Evolutionary conservation across 2,888 invertebrate species (phyloP).

Genomic region (Coleophora deauratella): DNA sequence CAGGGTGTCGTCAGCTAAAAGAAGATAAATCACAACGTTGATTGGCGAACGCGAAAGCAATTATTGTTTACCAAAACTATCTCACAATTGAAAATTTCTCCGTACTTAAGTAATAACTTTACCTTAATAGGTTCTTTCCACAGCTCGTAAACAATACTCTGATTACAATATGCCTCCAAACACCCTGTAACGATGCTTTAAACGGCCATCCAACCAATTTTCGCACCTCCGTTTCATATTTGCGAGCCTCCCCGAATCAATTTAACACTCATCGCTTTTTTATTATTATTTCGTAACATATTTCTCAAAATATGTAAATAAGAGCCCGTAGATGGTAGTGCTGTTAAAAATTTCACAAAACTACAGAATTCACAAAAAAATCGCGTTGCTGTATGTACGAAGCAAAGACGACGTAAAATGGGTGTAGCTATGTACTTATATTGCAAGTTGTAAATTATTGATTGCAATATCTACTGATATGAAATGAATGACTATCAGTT

Average conservation of each 20-base stretch:
- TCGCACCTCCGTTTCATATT: constrained; percentile 66
- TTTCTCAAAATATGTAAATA: constrained; percentile 60
- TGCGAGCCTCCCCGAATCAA: constrained; percentile 65
- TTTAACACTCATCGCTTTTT: constrained; percentile 67
- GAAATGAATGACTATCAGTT: too few species aligned
- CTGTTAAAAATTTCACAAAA: constrained; percentile 50
- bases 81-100: not conserved
- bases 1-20: too few species aligned
- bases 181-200: constrained; percentile 68
- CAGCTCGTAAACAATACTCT: constrained; percentile 51
- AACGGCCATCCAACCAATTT: constrained; percentile 61
- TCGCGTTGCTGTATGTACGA: too few species aligned
- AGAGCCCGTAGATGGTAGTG: constrained; percentile 45
- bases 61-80: too few species aligned
- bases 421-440: too few species aligned
- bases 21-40: too few species aligned
- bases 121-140: constrained; percentile 42
- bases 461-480: too few species aligned
- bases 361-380: too few species aligned
- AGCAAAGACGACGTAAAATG: too few species aligned
- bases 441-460: too few species aligned
- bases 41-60: too few species aligned
- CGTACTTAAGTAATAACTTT: not conserved
- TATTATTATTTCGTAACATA: constrained; percentile 16
- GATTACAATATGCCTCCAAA: constrained; percentile 59